Evolutionary conservation across 2,797 vertebrate genomes (phyloP).

Genomic region (Lepidocolaptes lacrymiger): DNA sequence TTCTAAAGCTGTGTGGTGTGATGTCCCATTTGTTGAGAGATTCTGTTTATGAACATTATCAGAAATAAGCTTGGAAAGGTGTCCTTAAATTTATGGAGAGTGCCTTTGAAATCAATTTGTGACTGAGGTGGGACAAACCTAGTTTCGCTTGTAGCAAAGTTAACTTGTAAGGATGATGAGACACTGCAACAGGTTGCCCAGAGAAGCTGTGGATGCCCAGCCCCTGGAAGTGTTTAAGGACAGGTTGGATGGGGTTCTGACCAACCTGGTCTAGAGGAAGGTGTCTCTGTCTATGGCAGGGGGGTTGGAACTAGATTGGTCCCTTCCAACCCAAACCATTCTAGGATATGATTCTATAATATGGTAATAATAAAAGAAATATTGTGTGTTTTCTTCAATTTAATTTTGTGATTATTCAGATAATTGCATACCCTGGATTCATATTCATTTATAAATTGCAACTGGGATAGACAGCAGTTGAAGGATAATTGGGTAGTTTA

Average conservation of each 20-base stretch:
- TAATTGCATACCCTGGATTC: conserved; percentile 6
- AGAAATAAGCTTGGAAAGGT: neutral
- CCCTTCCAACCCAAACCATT: neutral
- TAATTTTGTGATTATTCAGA: conserved; percentile 21
- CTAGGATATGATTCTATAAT: neutral
- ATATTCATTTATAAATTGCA: conserved; percentile 43
- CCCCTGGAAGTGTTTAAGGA: neutral
- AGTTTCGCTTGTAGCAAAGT: conserved; percentile 3
- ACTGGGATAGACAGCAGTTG: neutral
- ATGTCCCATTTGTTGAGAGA: neutral
- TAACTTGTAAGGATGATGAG: neutral
- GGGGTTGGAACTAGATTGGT: neutral
- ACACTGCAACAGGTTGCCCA: neutral
- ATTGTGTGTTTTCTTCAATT: conserved; percentile 14
- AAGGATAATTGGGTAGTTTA: conserved; percentile 25
- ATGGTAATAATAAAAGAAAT: conserved; percentile 26
- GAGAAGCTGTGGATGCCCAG: neutral
- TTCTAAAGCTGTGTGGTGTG: neutral
- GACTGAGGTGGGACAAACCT: neutral
- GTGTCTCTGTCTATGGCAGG: neutral
- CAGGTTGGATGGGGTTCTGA: neutral
- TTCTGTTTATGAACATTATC: neutral
- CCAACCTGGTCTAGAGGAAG: neutral
- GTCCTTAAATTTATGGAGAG: neutral
- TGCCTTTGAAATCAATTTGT: neutral